Base-by-base conservation (phyloP, 2,113 vertebrate genomes). In the Aegithalos caudatus region DNA sequence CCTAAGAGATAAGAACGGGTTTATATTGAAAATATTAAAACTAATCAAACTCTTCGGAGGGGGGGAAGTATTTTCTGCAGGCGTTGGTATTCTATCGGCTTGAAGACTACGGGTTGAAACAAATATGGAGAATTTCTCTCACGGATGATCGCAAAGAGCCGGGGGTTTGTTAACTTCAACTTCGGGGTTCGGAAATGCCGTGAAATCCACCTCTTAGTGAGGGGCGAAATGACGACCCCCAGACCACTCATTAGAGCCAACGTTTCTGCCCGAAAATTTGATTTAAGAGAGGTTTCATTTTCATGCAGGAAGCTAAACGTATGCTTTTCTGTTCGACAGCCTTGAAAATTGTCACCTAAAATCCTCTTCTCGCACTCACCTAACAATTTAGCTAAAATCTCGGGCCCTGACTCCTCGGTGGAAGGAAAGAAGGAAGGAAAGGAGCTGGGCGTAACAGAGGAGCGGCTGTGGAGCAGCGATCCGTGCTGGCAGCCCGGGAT, bases 221-320 rank as follows among this genome's bases (percentile, higher is more conserved):
- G 65, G 50, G 40, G 35, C 4, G 48, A 64, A 65, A 38, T 7
- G 9, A 20, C 2, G 47, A 56, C 40, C 87, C 94, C 74, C 79
- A 24, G 25, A 40, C 20, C 78, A 6, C 61, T 27, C 20, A 2
- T 11, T 56, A 66, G 2, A 80, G 7, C 44, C 57, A n/a, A 3
- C 7, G 7, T 45, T 88, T 72, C 24, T 77, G 19, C 47, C 47
- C 74, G 11, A 27, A 42, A 73, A 90, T 81, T 48, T 83, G 62
- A 61, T 95, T 96, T 48, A 11, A 33, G 69, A 47, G 33, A 23
- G 18, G n/a, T 91, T 93, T 93, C 81, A 31, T 85, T 93, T 91
- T 72, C 56, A 14, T 12, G 67, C 67, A n/a, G 62, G n/a, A 65
- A 92, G 85, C 66, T 72, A 57, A 84, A 72, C 7, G 58, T 40